A percentile compares a stretch with the other conserved stretches of the same genome.
Evolutionary conservation across 2,113 vertebrate genomes (phyloP).

Genomic region (Anarhynchus alexandrinus): DNA sequence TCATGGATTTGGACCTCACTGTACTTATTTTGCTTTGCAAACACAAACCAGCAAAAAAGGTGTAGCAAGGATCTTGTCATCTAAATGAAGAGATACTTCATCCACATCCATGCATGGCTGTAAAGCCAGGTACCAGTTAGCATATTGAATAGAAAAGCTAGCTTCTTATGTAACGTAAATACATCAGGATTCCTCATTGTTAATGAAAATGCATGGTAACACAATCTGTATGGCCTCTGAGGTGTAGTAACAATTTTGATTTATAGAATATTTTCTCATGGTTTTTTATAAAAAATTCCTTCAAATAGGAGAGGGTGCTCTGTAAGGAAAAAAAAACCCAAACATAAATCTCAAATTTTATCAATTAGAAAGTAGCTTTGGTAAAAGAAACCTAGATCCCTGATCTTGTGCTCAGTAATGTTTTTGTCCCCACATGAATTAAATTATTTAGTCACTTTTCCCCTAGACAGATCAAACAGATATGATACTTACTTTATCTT

Average conservation of each 20-base stretch:
- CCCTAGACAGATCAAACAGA: background rate
- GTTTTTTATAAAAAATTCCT: background rate
- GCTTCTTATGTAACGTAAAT: background rate
- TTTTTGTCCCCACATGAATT: background rate
- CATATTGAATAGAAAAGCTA: background rate
- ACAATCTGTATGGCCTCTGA: background rate
- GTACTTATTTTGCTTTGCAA: background rate
- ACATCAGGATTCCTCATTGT: background rate
- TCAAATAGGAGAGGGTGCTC: background rate
- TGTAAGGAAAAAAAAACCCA: background rate
- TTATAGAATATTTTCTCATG: background rate
- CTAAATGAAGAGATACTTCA: background rate
- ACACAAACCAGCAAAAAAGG: background rate
- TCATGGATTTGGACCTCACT: background rate
- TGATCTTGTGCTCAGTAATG: background rate
- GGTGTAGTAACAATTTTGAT: background rate
- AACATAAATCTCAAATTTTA: background rate
- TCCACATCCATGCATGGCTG: background rate
- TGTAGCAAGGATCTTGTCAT: background rate
- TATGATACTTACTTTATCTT: background rate
- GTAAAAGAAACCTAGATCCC: background rate
- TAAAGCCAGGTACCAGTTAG: background rate
- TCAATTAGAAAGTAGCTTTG: background rate
- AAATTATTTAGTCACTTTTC: background rate
- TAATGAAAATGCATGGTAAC: background rate